Conservation (phyloP, 2,113 vertebrate genomes). For the Myodes glareolus region DNA sequence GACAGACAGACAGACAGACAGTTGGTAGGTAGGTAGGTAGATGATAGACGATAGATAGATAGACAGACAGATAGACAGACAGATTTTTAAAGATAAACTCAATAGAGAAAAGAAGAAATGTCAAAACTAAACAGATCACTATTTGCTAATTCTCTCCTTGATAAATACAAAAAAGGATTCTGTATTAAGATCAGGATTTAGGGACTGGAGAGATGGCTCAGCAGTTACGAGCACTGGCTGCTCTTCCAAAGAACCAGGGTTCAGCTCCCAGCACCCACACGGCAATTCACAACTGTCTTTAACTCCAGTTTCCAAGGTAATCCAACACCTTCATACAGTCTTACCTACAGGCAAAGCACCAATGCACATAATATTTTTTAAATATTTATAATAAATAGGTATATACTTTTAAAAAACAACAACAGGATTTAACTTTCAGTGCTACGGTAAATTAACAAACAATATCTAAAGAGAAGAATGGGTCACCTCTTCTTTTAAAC, state of each 20-base stretch:
- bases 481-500: background rate
- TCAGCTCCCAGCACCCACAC: background rate
- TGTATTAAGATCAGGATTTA: background rate
- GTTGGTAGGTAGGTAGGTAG: no score
- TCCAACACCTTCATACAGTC: background rate
- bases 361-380: background rate
- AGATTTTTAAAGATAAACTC: background rate
- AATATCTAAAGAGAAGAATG: background rate
- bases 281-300: background rate
- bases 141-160: conserved; percentile 7
- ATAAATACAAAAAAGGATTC: background rate
- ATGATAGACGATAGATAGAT: background rate
- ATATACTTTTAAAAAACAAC: background rate
- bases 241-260: background rate
- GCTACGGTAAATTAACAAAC: background rate
- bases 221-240: background rate
- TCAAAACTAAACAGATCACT: background rate
- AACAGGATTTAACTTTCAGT: background rate
- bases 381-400: background rate
- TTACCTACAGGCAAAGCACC: background rate
- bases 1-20: background rate
- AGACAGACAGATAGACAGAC: background rate
- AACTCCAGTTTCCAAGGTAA: background rate
- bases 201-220: background rate
- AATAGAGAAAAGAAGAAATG: background rate